Conservation (phyloP, 1,140 invertebrate genomes). For the Drosophila leontia region DNA sequence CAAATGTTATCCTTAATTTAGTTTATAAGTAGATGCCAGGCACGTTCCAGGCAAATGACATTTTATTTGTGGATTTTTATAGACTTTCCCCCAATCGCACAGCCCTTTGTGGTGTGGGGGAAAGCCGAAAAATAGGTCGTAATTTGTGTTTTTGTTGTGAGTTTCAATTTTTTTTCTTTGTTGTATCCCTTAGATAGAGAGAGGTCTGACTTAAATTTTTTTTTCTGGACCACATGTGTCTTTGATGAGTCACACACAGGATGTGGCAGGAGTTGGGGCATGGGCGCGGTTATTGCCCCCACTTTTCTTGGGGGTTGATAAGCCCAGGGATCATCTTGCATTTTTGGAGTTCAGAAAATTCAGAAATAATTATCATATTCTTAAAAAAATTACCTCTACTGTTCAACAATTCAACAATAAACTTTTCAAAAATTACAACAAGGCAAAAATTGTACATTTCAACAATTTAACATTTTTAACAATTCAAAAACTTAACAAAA, state of each 20-base stretch:
- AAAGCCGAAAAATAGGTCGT: constrained; percentile 75
- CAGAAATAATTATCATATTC: too few species aligned
- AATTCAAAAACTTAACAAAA: background rate
- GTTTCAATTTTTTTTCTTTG: constrained; percentile 20
- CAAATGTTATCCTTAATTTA: constrained; percentile 84
- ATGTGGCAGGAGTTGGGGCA: constrained; percentile 3
- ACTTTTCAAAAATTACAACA: background rate
- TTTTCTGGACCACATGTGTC: constrained; percentile 70
- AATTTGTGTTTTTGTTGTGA: constrained; percentile 70
- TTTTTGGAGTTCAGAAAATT: background rate
- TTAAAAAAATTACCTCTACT: too few species aligned
- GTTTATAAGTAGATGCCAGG: constrained; percentile 82
- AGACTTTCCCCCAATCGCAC: constrained; percentile 61
- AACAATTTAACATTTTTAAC: too few species aligned
- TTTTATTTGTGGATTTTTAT: constrained; percentile 84
- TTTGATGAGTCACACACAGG: constrained; percentile 68
- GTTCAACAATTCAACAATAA: too few species aligned
- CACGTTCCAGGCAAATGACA: constrained; percentile 81
- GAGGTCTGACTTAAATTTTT: background rate
- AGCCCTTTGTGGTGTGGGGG: constrained; percentile 5
- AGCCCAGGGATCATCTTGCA: constrained; percentile 3
- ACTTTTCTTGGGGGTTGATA: constrained; percentile 10
- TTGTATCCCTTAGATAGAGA: background rate
- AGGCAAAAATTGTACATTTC: background rate
- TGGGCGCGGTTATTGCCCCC: background rate